phyloP scores from a whole-genome alignment of 2,113 vertebrate genomes.

The Mesoclemmys tuberculata region DNA sequence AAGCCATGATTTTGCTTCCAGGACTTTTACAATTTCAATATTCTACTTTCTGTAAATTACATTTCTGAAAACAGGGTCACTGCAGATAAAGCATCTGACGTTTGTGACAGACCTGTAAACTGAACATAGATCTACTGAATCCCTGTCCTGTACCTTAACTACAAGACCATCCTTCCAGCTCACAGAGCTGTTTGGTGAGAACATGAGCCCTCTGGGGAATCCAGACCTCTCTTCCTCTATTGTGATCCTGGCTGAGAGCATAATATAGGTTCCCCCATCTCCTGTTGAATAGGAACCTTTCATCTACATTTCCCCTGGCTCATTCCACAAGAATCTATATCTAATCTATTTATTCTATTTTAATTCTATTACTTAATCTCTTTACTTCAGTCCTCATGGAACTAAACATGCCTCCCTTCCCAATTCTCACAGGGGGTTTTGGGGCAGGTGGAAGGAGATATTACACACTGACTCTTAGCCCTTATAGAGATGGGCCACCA shows the following conservation, averaged over 20 bases:
- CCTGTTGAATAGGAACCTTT: neutral
- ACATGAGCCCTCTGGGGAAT: neutral
- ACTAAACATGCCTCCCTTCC: neutral
- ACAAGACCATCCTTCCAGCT: neutral
- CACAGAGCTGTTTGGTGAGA: neutral
- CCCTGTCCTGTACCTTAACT: neutral
- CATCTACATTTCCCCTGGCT: neutral
- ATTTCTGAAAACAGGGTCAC: neutral
- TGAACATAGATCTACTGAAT: neutral
- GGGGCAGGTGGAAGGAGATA: neutral
- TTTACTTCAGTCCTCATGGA: neutral
- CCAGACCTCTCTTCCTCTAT: rapidly evolving
- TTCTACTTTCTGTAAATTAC: neutral
- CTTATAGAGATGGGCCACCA: neutral
- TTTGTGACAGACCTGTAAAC: neutral
- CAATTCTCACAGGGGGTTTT: neutral
- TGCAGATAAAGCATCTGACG: neutral
- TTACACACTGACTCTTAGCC: neutral
- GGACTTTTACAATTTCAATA: neutral
- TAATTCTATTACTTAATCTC: too few species aligned
- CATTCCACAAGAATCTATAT: neutral
- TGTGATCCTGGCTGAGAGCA: neutral
- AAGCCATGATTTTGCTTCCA: neutral
- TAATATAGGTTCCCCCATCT: neutral
- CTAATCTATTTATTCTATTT: neutral